Percentiles rank a stretch among this genome's conserved stretches.
phyloP scores from a whole-genome alignment of 1,140 invertebrate genomes.

The Drosophila nikananu region DNA sequence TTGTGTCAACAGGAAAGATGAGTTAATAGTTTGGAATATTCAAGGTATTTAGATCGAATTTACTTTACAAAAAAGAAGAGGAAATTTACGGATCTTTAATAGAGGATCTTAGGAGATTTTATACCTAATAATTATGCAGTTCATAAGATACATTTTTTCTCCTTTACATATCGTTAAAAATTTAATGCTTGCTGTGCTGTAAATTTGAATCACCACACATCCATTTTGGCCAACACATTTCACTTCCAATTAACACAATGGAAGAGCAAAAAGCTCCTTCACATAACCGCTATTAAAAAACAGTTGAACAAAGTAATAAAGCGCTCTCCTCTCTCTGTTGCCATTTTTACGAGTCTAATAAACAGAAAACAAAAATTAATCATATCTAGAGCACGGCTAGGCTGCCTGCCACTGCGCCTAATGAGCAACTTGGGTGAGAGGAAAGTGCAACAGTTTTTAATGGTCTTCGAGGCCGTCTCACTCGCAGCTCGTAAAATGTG shows the following conservation, averaged over 20 bases:
- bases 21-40: slow-evolving; percentile 25
- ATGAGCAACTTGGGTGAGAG: slow-evolving; percentile 65
- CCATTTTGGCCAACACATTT: slow-evolving; percentile 2
- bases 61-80: background rate
- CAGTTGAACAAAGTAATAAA: slow-evolving; percentile 65
- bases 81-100: too few species aligned
- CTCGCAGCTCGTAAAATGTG: slow-evolving; percentile 70
- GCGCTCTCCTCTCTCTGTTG: slow-evolving; percentile 44
- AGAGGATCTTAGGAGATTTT: too few species aligned
- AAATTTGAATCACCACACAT: background rate
- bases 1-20: slow-evolving; percentile 56
- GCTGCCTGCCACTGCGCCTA: slow-evolving; percentile 49
- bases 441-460: slow-evolving; percentile 78
- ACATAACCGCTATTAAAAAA: slow-evolving; percentile 72
- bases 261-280: slow-evolving; percentile 38
- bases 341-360: slow-evolving; percentile 72
- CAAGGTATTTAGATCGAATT: background rate
- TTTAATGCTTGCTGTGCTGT: background rate
- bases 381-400: slow-evolving; percentile 72
- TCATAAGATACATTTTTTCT: background rate
- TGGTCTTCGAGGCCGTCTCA: slow-evolving; percentile 48
- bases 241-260: slow-evolving; percentile 43
- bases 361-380: slow-evolving; percentile 74
- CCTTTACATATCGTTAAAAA: background rate
- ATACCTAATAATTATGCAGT: background rate